phyloP scores from a whole-genome alignment of 2,113 vertebrate species.

The Tor tambroides region DNA sequence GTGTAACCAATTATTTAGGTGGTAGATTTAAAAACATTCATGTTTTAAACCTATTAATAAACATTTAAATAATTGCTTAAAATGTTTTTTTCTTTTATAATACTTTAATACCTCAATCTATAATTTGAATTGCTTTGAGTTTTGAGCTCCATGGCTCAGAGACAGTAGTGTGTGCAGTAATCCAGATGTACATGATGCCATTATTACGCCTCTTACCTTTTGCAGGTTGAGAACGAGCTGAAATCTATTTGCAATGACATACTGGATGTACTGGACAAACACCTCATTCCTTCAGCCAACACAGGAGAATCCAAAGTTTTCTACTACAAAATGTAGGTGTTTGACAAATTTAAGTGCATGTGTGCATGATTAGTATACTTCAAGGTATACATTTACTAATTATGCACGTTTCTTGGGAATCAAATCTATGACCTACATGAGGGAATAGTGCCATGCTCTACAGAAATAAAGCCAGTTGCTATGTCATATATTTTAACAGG shows the following conservation, averaged over 20 bases:
- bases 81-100: too few relatives aligned
- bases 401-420: neutral
- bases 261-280: conserved; percentile 97
- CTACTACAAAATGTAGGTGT: conserved; percentile 96
- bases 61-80: too few relatives aligned
- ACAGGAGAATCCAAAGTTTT: conserved; percentile 98
- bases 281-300: conserved; percentile 95
- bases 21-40: too few relatives aligned
- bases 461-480: neutral
- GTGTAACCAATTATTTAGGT: too few relatives aligned
- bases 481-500: neutral
- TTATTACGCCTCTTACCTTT: neutral
- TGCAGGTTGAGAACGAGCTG: conserved; percentile 94
- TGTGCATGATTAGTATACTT: neutral
- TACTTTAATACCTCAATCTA: too few relatives aligned
- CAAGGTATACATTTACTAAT: neutral
- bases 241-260: conserved; percentile 97
- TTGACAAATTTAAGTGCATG: neutral
- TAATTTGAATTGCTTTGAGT: too few relatives aligned
- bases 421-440: neutral
- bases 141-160: too few relatives aligned
- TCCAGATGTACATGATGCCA: neutral
- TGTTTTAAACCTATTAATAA: too few relatives aligned
- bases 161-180: neutral
- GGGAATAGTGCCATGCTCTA: neutral